These are phyloP conservation scores for Drosophila azteca DNA, from an alignment of 1,140 invertebrate species.

Conservation along the genomic window DNA sequence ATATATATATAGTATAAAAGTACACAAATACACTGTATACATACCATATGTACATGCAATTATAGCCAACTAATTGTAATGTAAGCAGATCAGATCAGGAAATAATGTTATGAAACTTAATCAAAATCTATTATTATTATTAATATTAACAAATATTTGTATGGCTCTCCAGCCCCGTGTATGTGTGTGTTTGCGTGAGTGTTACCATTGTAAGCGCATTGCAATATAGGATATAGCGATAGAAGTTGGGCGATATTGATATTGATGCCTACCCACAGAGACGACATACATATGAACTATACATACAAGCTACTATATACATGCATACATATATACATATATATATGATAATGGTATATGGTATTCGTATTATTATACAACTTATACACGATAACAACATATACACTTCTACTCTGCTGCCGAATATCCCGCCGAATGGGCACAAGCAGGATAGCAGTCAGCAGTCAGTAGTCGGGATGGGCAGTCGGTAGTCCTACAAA, in stretches of 20 bases:
- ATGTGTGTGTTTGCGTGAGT: constrained; percentile 28
- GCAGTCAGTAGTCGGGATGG: background rate
- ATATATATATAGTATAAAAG: constrained; percentile 1
- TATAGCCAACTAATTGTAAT: constrained; percentile 43
- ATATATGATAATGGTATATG: constrained; percentile 47
- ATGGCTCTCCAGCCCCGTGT: constrained; percentile 15
- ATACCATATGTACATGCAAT: constrained; percentile 27
- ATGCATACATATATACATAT: constrained; percentile 25
- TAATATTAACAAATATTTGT: constrained; percentile 36
- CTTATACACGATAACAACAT: constrained; percentile 53
- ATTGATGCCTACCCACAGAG: constrained; percentile 44
- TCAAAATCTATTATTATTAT: constrained; percentile 37
- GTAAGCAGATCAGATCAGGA: constrained; percentile 52
- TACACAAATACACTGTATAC: constrained; percentile 6
- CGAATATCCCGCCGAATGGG: constrained; percentile 43
- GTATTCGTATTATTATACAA: constrained; percentile 59
- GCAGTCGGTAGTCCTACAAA: constrained; percentile 37
- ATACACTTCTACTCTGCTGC: constrained; percentile 42
- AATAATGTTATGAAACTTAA: constrained; percentile 53
- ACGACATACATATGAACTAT: constrained; percentile 42
- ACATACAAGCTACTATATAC: constrained; percentile 23
- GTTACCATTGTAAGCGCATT: constrained; percentile 42
- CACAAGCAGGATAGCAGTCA: constrained; percentile 15
- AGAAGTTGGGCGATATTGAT: constrained; percentile 40
- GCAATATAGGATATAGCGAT: constrained; percentile 48